Base-by-base conservation (phyloP, 2,797 vertebrate species). In the Remorina albescens region DNA sequence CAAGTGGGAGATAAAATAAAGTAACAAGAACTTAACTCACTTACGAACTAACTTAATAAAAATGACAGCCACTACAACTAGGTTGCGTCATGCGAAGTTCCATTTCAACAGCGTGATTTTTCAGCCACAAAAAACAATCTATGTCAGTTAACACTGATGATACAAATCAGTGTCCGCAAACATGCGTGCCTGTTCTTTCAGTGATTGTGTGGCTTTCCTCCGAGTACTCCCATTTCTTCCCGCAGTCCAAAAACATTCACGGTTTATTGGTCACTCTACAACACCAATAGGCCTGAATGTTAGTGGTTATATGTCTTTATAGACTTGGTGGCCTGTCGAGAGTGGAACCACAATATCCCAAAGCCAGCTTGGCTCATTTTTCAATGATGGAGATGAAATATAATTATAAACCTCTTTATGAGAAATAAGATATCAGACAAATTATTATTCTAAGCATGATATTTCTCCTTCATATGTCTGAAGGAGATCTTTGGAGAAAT, bases 121-220 rank as follows among this genome's bases (percentile, higher is more conserved):
- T 30, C 30, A 30, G n/a, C 37, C 6, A 53, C 74, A 66, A 71
- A 67, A n/a, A 46, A 21, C 10, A 9, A 16, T 44, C 50, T 26
- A n/a, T n/a, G 25, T 36, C n/a, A 76, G 66, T 74, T 71, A 54
- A 3, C 44, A 30, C 47, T 70, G 64, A 84, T 32, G 25, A 65
- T 23, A 47, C 41, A 44, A 85, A 80, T 70, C 80, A 30, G 30
- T 3, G 30, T 30, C 30, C 3, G 30, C 30, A 30, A 30, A 30
- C 30, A 30, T 30, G 30, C 6, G 3, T 30, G 3, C 30, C 3
- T 6, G 30, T 30, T 30, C 30, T 30, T 3, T 30, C 30, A 3
- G 30, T 30, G 30, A 3, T 6, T 30, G 30, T 6, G 30, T 30
- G 30, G 30, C 3, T 30, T 30, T 6, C 30, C 30, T 30, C 3